Conservation (phyloP, 1,140 invertebrate genomes). For the Eupristina koningsbergeri region DNA sequence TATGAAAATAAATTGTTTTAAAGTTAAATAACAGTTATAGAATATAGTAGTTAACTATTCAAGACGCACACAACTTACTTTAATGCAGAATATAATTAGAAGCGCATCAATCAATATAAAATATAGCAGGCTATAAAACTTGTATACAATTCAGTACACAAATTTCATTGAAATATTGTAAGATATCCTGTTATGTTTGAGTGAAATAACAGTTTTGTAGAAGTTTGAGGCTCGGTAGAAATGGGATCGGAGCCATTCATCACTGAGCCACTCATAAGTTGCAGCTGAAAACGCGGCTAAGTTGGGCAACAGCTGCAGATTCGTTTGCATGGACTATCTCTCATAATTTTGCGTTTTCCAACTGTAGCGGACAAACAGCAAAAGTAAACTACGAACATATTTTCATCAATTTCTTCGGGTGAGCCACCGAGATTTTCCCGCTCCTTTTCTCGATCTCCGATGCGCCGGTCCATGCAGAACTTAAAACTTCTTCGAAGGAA, state of each 20-base stretch:
- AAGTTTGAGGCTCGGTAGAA: neutral
- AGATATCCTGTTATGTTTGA: neutral
- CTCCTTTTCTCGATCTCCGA: neutral
- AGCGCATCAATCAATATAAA: too few species aligned
- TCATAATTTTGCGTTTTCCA: slow-evolving; percentile 11
- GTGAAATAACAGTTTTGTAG: neutral
- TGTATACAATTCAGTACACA: neutral
- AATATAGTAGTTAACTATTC: too few species aligned
- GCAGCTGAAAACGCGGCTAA: neutral
- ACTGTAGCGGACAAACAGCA: neutral
- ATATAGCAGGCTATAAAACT: too few species aligned
- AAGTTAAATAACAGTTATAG: too few species aligned
- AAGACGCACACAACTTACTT: too few species aligned
- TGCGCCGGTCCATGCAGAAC: neutral
- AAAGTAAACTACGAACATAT: slow-evolving; percentile 29
- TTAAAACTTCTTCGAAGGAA: neutral
- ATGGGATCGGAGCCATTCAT: slow-evolving; percentile 6
- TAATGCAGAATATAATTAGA: too few species aligned
- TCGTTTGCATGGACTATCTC: neutral
- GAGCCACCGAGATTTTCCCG: neutral
- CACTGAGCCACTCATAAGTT: neutral
- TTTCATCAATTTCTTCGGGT: slow-evolving; percentile 24
- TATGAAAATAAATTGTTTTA: too few species aligned
- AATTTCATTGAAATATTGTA: neutral
- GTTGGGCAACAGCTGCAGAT: slow-evolving; percentile 11